phyloP scores from a whole-genome alignment of 2,888 invertebrate species.

The Pollenia griseotomentosa region DNA sequence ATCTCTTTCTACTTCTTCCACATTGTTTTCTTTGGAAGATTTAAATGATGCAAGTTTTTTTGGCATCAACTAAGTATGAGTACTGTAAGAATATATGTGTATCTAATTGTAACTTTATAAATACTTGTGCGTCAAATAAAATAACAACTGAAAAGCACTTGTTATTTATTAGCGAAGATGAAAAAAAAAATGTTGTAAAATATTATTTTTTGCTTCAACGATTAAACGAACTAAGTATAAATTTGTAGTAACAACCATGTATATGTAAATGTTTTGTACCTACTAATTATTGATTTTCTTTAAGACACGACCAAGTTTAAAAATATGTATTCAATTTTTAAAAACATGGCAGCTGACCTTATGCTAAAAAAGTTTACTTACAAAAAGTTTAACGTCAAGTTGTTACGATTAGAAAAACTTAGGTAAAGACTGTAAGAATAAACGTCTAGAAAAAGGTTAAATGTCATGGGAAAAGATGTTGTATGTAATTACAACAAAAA shows the following conservation, averaged over 20 bases:
- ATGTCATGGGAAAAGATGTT: too few relatives aligned
- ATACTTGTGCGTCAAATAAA: neutral
- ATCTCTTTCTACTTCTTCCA: neutral
- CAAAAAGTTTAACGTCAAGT: neutral
- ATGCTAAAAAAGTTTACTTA: neutral
- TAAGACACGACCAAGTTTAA: neutral
- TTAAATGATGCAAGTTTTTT: constrained; percentile 25
- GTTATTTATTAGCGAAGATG: neutral
- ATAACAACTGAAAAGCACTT: constrained; percentile 8
- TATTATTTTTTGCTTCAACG: neutral
- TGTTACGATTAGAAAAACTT: neutral
- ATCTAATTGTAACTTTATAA: too few relatives aligned
- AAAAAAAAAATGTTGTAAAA: neutral
- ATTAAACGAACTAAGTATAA: too few relatives aligned
- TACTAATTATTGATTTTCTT: constrained; percentile 23
- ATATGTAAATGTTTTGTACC: neutral
- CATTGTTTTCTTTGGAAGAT: neutral
- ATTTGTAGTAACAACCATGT: neutral
- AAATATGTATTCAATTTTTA: neutral
- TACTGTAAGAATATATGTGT: too few relatives aligned
- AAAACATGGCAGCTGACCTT: neutral
- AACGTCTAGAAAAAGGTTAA: too few relatives aligned
- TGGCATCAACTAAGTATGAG: neutral
- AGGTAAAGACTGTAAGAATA: too few relatives aligned
- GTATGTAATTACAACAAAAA: too few relatives aligned